phyloP scores from a whole-genome alignment of 2,113 vertebrate species.

The Oncorhynchus gorbuscha region DNA sequence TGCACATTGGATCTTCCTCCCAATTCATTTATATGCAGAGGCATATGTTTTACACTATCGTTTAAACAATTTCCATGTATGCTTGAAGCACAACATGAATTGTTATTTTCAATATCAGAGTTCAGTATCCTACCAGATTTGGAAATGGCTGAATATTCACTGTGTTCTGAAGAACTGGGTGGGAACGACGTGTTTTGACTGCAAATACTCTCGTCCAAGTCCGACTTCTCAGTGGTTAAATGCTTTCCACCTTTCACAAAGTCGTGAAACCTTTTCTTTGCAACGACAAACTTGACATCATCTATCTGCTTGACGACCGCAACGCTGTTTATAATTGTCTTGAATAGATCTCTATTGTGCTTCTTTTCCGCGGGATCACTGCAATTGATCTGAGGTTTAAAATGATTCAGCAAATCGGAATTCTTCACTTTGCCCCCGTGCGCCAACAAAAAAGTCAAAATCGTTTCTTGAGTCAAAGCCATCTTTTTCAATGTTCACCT shows the following conservation, averaged over 20 bases:
- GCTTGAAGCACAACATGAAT: constrained; percentile 17
- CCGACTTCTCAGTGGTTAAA: constrained; percentile 14
- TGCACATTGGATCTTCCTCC: background rate
- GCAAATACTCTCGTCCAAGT: constrained; percentile 31
- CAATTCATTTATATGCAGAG: constrained; percentile 5
- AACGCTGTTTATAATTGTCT: constrained; percentile 82
- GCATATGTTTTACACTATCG: background rate
- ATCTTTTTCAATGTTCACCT: constrained; percentile 42
- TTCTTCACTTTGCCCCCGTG: constrained; percentile 80
- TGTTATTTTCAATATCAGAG: constrained; percentile 63
- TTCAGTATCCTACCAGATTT: constrained; percentile 27
- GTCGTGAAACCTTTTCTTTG: constrained; percentile 74
- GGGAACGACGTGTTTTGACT: constrained; percentile 34
- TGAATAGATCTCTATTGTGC: constrained; percentile 81
- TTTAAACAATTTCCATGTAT: constrained; percentile 1
- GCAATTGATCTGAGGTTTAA: constrained; percentile 75
- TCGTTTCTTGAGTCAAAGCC: constrained; percentile 76
- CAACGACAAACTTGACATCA: constrained; percentile 80
- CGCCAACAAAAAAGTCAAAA: constrained; percentile 82
- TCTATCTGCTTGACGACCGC: constrained; percentile 82
- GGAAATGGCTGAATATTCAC: background rate
- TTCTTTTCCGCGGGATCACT: constrained; percentile 73
- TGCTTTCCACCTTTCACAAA: constrained; percentile 42
- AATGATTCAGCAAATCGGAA: constrained; percentile 78
- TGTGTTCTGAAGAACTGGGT: constrained; percentile 19